A percentile compares a stretch with the other conserved stretches of the same genome.
Evolutionary conservation across 1,140 invertebrate genomes (phyloP).

Genomic region (Lutraria rhynchaena): DNA sequence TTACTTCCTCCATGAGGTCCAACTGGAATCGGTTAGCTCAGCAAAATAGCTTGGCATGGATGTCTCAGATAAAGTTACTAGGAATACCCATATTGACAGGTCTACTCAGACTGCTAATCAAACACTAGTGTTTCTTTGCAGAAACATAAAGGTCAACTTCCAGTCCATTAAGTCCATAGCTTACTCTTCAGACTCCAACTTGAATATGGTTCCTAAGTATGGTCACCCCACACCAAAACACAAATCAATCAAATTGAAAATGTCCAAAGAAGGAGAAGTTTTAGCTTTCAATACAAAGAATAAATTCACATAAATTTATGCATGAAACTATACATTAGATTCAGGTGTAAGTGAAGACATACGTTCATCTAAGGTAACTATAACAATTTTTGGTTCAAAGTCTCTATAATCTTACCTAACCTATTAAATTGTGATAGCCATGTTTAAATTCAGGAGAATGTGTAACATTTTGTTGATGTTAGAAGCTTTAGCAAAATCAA

Average conservation of each 20-base stretch:
- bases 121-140: background rate
- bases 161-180: background rate
- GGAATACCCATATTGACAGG: slow-evolving; percentile 28
- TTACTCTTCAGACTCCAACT: background rate
- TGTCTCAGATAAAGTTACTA: slow-evolving; percentile 6
- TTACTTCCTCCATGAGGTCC: background rate
- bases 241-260: background rate
- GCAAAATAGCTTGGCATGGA: slow-evolving; percentile 27
- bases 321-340: background rate
- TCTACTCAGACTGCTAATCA: background rate
- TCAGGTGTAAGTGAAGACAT: background rate
- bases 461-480: too few relatives aligned
- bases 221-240: background rate
- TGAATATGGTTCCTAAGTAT: background rate
- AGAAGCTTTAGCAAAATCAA: too few relatives aligned
- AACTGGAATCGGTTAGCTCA: background rate
- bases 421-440: too few relatives aligned
- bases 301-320: background rate
- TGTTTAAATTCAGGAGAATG: too few relatives aligned
- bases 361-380: too few relatives aligned
- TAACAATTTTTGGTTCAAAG: too few relatives aligned
- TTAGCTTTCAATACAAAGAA: background rate
- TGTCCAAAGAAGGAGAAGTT: background rate
- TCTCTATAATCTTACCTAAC: too few relatives aligned
- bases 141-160: background rate